Base-by-base conservation (phyloP, 2,888 invertebrate genomes). In the Heteropelma amictum region DNA sequence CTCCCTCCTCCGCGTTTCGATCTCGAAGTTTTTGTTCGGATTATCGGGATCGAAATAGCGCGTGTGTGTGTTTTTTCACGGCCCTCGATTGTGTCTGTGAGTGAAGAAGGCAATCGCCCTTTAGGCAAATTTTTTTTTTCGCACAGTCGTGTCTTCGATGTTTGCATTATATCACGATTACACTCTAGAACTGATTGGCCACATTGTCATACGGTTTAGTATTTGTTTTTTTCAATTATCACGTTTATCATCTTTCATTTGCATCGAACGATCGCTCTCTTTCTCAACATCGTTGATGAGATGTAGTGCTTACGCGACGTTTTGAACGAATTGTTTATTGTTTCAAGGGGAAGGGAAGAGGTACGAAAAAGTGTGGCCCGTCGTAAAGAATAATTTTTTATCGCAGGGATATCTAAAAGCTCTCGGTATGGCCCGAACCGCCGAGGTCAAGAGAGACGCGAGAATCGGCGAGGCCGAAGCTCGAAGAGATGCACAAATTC, bases 391-490 rank as follows among this genome's bases (percentile, higher is more conserved):
- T 4, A 1, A n/a, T 7, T 30, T 5, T 14, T 30, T 4, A 2
- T 84, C 85, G 49, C 84, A 96, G 96, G 97, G 97, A 14, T 98
- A 99, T 89, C 90, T 98, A 76, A 95, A 95, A 92, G 97, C 98
- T 63, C 91, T 99, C 84, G 98, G 97, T 76, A 96, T 96, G 96
- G 97, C 97, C 1, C 93, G 97, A 80, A 98, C 97, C 0, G 97
- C 97, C 0, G 97, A 98, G 87, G 98, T 98, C 8, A 97, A 98
- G 87, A 92, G 98, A 56, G 98, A 98, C 89, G 98, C 98, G 0
- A 93, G 98, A 69, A 98, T 98, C 81, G 98, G 98, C 8, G 98
- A 99, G 88, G 98, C 98, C 0, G 98, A 98, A 88, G 98, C 98
- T 0, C 93, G 95, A 63, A 93, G 95, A 64, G 98, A 98, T 86